Base-by-base conservation (phyloP, 2,113 vertebrate species). In the Puntigrus tetrazona region DNA sequence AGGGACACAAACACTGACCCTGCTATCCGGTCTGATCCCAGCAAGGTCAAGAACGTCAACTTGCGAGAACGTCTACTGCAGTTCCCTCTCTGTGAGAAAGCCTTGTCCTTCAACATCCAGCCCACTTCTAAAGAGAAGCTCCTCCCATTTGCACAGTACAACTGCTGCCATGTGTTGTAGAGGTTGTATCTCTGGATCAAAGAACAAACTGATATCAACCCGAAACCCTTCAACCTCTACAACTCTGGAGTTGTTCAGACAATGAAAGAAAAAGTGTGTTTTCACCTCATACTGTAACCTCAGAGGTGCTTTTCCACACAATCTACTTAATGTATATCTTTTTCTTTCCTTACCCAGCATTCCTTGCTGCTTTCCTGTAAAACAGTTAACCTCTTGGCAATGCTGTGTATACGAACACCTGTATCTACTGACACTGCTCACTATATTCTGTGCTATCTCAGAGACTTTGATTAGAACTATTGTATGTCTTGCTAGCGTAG, bases 111-210 rank as follows among this genome's bases (percentile, higher is more conserved):
- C 82, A 95, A 95, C 91, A 91, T 95, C 9, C 94, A 94, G 4
- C 87, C 94, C 20, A 90, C 93, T 87, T 93, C 96, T 89, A 96
- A 96, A 88, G 94, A 95, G 87, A 95, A 94, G 86, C 95, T 97
- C 45, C 92, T 97, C 22, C 95, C 96, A 0, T 90, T 97, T 86
- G 94, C 95, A 14, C 96, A 97, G 93, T 97, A 96, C 91, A 97
- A 97, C 94, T 97, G 96, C 89, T 97, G 96, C 91, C 96, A 95
- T 0, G 96, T 97, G 86, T 94, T 97, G 16, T 97, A 91, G 89
- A 55, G 34, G 41, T 52, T 13, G 18, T 10, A 67, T 63, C 70
- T 11, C 11, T 3, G 75, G 45, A 61, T 16, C 18, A 50, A 84
- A 5, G n/a, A 52, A 16, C 25, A 65, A 80, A 78, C 55, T 61